phyloP scores from a whole-genome alignment of 2,888 invertebrate genomes.

The Mesorhabditis spiculigera region DNA sequence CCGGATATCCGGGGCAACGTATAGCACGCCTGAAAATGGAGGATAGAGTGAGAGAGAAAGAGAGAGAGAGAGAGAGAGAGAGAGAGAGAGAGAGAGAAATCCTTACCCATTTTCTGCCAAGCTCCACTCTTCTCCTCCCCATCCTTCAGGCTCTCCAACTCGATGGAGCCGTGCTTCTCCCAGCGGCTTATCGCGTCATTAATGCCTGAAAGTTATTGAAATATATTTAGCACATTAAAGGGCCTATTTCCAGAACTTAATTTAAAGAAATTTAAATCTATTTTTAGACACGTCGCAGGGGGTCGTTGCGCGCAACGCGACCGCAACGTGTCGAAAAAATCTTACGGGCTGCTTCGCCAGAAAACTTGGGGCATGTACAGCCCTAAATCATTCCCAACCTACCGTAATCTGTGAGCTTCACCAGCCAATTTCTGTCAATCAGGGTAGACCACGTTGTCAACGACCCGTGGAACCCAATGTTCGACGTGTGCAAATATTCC shows the following conservation, averaged over 20 bases:
- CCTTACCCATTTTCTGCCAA: slow-evolving; percentile 8
- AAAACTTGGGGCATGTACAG: too few species aligned
- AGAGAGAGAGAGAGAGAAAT: too few species aligned
- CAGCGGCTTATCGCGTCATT: slow-evolving; percentile 29
- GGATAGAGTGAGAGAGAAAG: too few species aligned
- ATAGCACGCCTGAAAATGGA: slow-evolving; percentile 22
- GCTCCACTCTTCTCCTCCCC: slow-evolving; percentile 24
- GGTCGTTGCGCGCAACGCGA: too few species aligned
- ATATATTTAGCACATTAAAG: too few species aligned
- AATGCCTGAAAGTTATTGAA: not conserved
- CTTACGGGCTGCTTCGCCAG: too few species aligned
- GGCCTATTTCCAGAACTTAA: too few species aligned
- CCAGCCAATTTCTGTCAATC: slow-evolving; percentile 40
- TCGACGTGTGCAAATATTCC: slow-evolving; percentile 38
- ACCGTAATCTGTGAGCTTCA: slow-evolving; percentile 41
- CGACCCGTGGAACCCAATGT: slow-evolving; percentile 37
- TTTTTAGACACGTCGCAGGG: too few species aligned
- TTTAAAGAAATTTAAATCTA: too few species aligned
- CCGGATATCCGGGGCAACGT: slow-evolving; percentile 34
- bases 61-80: too few species aligned
- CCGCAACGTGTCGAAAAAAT: too few species aligned
- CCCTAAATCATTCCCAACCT: not conserved
- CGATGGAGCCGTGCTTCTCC: slow-evolving; percentile 36
- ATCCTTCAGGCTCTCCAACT: slow-evolving; percentile 31
- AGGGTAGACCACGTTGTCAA: slow-evolving; percentile 30